These are phyloP conservation scores for Rhinogobio ventralis DNA, from an alignment of 2,797 vertebrate genomes.

Conservation along the genomic window DNA sequence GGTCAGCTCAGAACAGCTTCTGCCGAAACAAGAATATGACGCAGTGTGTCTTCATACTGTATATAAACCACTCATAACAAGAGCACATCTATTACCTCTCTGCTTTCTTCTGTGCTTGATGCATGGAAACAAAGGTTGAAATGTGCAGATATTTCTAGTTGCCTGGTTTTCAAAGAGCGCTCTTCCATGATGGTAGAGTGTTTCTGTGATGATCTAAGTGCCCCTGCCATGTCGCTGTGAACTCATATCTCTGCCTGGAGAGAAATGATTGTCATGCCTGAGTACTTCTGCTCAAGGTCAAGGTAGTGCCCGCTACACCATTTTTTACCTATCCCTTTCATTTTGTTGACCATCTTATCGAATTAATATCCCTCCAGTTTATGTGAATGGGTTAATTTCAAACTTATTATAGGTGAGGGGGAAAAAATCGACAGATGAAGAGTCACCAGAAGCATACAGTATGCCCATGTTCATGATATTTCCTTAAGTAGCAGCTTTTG, in stretches of 20 bases:
- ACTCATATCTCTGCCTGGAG: constrained; percentile 22
- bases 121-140: neutral
- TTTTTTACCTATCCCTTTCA: neutral
- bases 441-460: neutral
- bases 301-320: neutral
- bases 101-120: neutral
- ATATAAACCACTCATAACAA: constrained; percentile 13
- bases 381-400: neutral
- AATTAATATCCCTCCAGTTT: neutral
- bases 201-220: constrained; percentile 25
- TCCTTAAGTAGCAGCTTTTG: neutral
- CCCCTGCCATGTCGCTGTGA: neutral
- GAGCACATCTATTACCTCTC: neutral
- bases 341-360: constrained; percentile 20
- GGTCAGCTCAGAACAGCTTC: constrained; percentile 5
- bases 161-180: constrained; percentile 8
- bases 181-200: neutral
- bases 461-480: neutral
- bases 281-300: constrained; percentile 12
- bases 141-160: neutral
- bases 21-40: neutral
- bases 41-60: neutral
- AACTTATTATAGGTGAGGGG: neutral
- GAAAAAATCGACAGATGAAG: neutral
- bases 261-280: constrained; percentile 19